These are phyloP conservation scores for Pterois miles DNA, from an alignment of 2,797 vertebrate species.

Conservation along the genomic window DNA sequence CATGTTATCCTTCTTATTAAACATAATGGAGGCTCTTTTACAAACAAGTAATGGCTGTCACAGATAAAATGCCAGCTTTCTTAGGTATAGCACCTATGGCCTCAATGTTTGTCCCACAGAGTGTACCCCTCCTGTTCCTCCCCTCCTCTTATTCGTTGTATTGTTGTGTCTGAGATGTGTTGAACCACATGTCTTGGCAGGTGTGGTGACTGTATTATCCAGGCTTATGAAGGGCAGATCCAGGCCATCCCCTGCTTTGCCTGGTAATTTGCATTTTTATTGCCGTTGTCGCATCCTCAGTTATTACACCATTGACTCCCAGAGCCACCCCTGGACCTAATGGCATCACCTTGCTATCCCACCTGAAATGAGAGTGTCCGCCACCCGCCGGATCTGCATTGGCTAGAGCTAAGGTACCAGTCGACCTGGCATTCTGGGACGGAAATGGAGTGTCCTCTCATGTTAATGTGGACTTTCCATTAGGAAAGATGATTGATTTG, in stretches of 20 bases:
- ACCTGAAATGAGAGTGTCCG: conserved; percentile 74
- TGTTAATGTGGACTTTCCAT: conserved; percentile 87
- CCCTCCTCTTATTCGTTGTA: conserved; percentile 39
- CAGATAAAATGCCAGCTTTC: conserved; percentile 26
- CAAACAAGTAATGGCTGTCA: conserved; percentile 23
- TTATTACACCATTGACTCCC: conserved; percentile 83
- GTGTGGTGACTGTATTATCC: conserved; percentile 81
- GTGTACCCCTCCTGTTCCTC: conserved; percentile 8
- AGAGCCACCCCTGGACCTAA: conserved; percentile 72
- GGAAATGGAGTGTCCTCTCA: conserved; percentile 85
- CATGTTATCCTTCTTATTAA: conserved; percentile 2
- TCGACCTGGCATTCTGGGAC: conserved; percentile 84
- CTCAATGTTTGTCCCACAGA: conserved; percentile 12
- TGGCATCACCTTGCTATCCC: conserved; percentile 74
- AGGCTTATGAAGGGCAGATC: conserved; percentile 79
- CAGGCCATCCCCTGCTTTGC: conserved; percentile 75
- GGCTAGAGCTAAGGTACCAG: conserved; percentile 66
- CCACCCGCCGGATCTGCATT: conserved; percentile 45
- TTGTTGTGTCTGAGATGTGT: conserved; percentile 69
- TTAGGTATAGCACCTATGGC: conserved; percentile 14
- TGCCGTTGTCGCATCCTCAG: conserved; percentile 79
- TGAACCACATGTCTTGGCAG: conserved; percentile 76
- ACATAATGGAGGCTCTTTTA: conserved; percentile 24
- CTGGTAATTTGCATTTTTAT: conserved; percentile 89
- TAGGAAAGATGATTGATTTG: conserved; percentile 87